phyloP scores from a whole-genome alignment of 2,888 invertebrate species.

The Agrotis exclamationis region DNA sequence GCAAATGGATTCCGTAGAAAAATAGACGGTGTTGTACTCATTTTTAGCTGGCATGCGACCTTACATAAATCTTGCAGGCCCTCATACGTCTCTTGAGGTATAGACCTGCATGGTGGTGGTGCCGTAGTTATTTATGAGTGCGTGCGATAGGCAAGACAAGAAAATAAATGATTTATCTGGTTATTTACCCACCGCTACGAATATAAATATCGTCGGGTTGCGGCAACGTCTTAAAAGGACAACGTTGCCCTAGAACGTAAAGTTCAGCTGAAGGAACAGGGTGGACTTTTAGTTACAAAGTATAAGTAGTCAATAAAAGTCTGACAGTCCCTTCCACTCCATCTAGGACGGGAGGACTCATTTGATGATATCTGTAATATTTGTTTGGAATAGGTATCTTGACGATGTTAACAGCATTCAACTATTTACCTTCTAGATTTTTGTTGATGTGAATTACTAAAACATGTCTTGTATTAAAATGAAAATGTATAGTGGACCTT shows the following conservation, averaged over 20 bases:
- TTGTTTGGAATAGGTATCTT: no score
- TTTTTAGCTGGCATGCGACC: slow-evolving; percentile 78
- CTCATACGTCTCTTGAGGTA: slow-evolving; percentile 77
- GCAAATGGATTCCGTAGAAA: slow-evolving; percentile 77
- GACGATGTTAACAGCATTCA: neutral
- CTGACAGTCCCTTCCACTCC: no score
- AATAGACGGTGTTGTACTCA: slow-evolving; percentile 80
- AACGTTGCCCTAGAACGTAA: no score
- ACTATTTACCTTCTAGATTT: neutral
- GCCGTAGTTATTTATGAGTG: slow-evolving; percentile 80
- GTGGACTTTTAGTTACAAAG: no score
- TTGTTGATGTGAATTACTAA: slow-evolving; percentile 46
- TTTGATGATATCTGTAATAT: no score
- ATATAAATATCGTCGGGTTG: neutral
- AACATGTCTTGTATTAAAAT: slow-evolving; percentile 41
- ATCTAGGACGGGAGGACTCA: no score
- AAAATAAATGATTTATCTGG: slow-evolving; percentile 60
- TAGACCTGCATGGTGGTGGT: slow-evolving; percentile 65
- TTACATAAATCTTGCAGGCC: slow-evolving; percentile 81
- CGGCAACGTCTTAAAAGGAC: no score
- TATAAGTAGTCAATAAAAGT: no score
- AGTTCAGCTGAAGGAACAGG: no score
- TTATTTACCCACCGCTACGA: slow-evolving; percentile 46
- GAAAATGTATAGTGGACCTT: slow-evolving; percentile 47
- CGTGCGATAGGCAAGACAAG: slow-evolving; percentile 71